phyloP scores from a whole-genome alignment of 2,888 invertebrate species.

The Drosophila mulleri region DNA sequence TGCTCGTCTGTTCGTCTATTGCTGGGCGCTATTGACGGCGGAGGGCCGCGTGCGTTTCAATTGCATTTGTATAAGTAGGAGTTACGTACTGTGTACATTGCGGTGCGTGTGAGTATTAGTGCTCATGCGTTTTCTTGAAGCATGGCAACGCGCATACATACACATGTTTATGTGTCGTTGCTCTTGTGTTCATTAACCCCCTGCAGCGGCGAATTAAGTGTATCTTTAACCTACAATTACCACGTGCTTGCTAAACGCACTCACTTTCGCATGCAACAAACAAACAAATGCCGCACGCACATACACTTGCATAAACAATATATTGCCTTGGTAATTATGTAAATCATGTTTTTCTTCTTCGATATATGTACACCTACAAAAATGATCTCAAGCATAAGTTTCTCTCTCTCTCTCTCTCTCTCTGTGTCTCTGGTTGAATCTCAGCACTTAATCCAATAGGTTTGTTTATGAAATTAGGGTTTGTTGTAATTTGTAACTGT shows the following conservation, averaged over 20 bases:
- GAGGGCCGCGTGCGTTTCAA: constrained; percentile 62
- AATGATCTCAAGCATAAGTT: constrained; percentile 9
- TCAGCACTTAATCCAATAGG: constrained; percentile 5
- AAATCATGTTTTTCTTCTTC: constrained; percentile 70
- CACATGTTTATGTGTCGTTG: constrained; percentile 47
- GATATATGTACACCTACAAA: constrained; percentile 8
- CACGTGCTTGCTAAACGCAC: constrained; percentile 72
- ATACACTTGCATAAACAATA: constrained; percentile 8
- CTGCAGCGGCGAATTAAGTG: constrained; percentile 38
- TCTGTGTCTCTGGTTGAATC: constrained; percentile 2
- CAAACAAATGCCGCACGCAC: constrained; percentile 28
- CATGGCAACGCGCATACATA: constrained; percentile 49
- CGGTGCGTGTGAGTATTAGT: constrained; percentile 22
- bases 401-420: constrained; percentile 16
- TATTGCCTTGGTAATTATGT: constrained; percentile 60
- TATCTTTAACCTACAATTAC: constrained; percentile 81
- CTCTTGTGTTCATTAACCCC: constrained; percentile 76
- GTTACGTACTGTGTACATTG: constrained; percentile 32
- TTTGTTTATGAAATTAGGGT: constrained; percentile 43
- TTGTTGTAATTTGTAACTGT: constrained; percentile 47
- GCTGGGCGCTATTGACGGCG: constrained; percentile 55
- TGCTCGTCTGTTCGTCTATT: constrained; percentile 52
- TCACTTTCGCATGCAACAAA: constrained; percentile 51
- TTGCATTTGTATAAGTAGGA: constrained; percentile 57
- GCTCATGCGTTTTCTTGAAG: constrained; percentile 40